Conservation (phyloP, 2,888 invertebrate species). For the Saturnia pavonia region DNA sequence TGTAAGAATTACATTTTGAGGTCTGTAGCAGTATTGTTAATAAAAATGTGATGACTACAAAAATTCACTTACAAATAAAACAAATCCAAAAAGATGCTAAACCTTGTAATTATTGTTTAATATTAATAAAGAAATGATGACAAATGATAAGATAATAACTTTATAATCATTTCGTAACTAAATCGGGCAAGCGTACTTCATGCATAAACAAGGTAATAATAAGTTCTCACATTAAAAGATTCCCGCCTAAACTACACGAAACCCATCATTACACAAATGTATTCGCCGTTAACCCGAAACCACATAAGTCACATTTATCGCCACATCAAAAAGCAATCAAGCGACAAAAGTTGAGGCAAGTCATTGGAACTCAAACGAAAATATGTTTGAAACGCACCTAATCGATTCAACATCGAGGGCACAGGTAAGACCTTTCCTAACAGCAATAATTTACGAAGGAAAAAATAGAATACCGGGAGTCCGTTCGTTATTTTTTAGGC, state of each 20-base stretch:
- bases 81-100: background rate
- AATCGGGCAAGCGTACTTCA: constrained; percentile 4
- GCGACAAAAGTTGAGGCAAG: constrained; percentile 71
- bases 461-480: constrained; percentile 47
- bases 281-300: constrained; percentile 64
- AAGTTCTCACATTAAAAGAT: constrained; percentile 69
- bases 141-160: background rate
- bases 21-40: too few species aligned
- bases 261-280: constrained; percentile 70
- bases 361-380: constrained; percentile 59
- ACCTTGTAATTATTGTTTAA: too few species aligned
- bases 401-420: constrained; percentile 61
- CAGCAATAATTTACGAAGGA: constrained; percentile 57
- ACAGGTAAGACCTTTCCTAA: constrained; percentile 58
- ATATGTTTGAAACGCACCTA: constrained; percentile 64
- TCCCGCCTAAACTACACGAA: constrained; percentile 66
- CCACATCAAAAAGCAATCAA: constrained; percentile 80
- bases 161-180: background rate
- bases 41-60: background rate
- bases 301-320: constrained; percentile 80
- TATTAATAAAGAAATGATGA: too few species aligned
- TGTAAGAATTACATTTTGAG: background rate
- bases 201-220: constrained; percentile 51
- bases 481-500: constrained; percentile 44
- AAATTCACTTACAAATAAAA: background rate